Conservation (phyloP, 23 tunicate species). For the Halocynthia aurantium region DNA sequence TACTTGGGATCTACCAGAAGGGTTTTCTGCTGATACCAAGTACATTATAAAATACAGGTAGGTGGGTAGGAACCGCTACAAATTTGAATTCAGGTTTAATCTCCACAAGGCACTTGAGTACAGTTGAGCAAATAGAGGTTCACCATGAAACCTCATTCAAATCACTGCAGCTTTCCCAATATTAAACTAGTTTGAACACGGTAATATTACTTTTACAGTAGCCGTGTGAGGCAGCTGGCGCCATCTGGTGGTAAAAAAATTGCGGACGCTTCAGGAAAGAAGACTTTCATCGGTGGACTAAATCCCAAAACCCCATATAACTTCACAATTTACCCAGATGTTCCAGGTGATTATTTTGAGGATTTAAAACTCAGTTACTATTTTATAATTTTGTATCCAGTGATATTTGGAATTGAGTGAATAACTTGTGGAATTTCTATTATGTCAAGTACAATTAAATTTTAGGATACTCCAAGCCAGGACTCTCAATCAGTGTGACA, state of each 20-base stretch:
- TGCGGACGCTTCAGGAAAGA: not conserved
- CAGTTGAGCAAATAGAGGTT: too few species aligned
- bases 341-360: not conserved
- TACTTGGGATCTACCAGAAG: slow-evolving; percentile 49
- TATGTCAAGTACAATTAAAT: too few species aligned
- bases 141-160: too few species aligned
- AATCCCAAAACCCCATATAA: slow-evolving; percentile 38
- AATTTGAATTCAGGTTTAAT: too few species aligned
- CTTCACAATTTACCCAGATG: slow-evolving; percentile 37
- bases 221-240: not conserved
- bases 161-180: too few species aligned
- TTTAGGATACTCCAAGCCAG: too few species aligned
- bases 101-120: too few species aligned
- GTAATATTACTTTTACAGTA: not conserved
- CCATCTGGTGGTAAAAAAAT: not conserved
- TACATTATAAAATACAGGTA: slow-evolving; percentile 44
- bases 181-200: too few species aligned
- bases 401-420: too few species aligned
- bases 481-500: too few species aligned
- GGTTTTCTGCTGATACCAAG: slow-evolving; percentile 12
- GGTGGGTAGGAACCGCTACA: not conserved
- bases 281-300: slow-evolving; percentile 16
- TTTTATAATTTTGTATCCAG: too few species aligned
- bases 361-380: not conserved
- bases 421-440: too few species aligned